Evolutionary conservation across 2,888 invertebrate species (phyloP).

Genomic region (Agrotis clavis): DNA sequence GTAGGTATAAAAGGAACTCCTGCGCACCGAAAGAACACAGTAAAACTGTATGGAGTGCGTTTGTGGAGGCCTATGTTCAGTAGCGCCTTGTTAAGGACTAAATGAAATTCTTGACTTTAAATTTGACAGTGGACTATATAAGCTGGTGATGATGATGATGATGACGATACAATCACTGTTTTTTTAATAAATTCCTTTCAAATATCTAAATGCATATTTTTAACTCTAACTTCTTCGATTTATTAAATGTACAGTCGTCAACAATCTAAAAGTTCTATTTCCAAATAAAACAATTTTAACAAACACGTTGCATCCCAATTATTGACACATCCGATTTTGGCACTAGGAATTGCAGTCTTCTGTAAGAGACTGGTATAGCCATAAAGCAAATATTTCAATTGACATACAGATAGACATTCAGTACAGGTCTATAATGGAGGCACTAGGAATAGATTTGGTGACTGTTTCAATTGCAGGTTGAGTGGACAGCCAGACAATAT

Average conservation of each 20-base stretch:
- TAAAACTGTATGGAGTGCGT: no score
- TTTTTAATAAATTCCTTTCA: no score
- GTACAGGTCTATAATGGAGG: constrained; percentile 17
- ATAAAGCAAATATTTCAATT: constrained; percentile 12
- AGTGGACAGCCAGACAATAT: not conserved
- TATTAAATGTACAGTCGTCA: no score
- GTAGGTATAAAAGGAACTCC: no score
- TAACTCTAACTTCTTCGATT: not conserved
- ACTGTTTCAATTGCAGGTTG: constrained; percentile 1
- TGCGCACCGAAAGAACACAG: no score
- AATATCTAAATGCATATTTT: not conserved
- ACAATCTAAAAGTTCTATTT: not conserved
- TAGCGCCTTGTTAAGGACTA: no score
- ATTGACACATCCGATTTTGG: not conserved
- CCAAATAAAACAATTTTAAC: not conserved
- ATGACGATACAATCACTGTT: no score
- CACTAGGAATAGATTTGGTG: constrained; percentile 17
- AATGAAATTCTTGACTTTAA: no score
- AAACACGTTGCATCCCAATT: not conserved
- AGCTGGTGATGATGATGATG: no score
- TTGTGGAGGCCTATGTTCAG: no score
- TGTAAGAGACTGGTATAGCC: not conserved
- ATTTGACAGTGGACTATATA: no score
- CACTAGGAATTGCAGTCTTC: not conserved
- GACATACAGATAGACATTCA: constrained; percentile 8